Percentiles rank a stretch among this genome's conserved stretches.
Evolutionary conservation across 2,888 invertebrate genomes (phyloP).

Genomic region (Noctua janthe): DNA sequence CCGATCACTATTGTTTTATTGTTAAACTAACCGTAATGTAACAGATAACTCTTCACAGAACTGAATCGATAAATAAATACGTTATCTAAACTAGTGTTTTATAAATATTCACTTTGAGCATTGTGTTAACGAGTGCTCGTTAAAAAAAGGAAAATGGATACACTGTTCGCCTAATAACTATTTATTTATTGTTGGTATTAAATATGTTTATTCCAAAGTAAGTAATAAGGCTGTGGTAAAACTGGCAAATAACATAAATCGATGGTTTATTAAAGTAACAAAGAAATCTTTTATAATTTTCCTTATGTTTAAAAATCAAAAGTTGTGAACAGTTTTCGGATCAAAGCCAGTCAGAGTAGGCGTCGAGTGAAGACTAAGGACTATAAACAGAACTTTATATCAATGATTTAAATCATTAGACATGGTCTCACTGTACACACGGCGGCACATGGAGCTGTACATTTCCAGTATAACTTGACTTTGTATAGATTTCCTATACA

Average conservation of each 20-base stretch:
- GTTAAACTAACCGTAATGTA: conserved; percentile 62
- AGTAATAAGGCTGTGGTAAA: neutral
- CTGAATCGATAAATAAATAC: conserved; percentile 46
- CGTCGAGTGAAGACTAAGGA: neutral
- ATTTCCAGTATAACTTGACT: too few relatives aligned
- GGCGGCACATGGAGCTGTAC: too few relatives aligned
- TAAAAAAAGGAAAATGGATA: conserved; percentile 51
- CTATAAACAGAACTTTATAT: neutral
- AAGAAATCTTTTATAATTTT: neutral
- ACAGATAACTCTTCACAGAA: conserved; percentile 64
- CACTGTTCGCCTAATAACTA: conserved; percentile 27
- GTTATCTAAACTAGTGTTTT: conserved; percentile 54
- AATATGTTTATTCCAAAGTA: neutral
- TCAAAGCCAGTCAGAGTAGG: neutral
- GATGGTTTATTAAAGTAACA: neutral
- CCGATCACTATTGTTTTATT: conserved; percentile 65
- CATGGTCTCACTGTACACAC: too few relatives aligned
- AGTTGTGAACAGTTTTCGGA: neutral
- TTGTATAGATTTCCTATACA: too few relatives aligned
- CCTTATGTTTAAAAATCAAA: neutral
- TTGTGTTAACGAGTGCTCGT: conserved; percentile 43
- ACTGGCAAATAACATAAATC: conserved; percentile 6
- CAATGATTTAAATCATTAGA: neutral
- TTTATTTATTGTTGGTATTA: conserved; percentile 28
- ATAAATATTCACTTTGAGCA: conserved; percentile 53